These are phyloP conservation scores for Butorides virescens DNA, from an alignment of 2,113 vertebrate species.

Conservation along the genomic window DNA sequence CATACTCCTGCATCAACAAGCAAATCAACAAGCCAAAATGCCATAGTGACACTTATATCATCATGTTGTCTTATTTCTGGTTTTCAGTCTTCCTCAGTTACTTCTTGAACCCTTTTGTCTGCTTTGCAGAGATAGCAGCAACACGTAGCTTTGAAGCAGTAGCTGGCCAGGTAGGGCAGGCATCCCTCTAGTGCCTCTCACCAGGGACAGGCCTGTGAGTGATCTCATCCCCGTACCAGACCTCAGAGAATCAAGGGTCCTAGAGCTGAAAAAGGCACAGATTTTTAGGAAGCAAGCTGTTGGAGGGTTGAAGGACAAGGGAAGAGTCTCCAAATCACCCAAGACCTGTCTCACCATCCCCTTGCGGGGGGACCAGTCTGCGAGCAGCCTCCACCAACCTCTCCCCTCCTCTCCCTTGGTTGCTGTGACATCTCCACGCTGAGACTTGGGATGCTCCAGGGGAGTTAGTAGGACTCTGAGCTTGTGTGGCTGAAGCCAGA, in stretches of 20 bases:
- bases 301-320: neutral
- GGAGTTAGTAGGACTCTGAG: neutral
- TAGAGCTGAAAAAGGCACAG: neutral
- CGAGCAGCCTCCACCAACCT: neutral
- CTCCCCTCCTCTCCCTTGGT: neutral
- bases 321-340: neutral
- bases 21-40: neutral
- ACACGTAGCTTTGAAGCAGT: neutral
- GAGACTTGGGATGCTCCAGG: neutral
- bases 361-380: neutral
- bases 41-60: neutral
- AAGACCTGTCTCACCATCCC: neutral
- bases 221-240: neutral
- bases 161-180: neutral
- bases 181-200: neutral
- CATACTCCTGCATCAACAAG: neutral
- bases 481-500: neutral
- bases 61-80: neutral
- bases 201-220: neutral
- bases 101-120: neutral
- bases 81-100: neutral
- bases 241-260: neutral
- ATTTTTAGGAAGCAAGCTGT: neutral
- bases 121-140: neutral
- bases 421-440: neutral